Conservation (phyloP, 92 coral and sea anemone species). For the Phymanthus crucifer region DNA sequence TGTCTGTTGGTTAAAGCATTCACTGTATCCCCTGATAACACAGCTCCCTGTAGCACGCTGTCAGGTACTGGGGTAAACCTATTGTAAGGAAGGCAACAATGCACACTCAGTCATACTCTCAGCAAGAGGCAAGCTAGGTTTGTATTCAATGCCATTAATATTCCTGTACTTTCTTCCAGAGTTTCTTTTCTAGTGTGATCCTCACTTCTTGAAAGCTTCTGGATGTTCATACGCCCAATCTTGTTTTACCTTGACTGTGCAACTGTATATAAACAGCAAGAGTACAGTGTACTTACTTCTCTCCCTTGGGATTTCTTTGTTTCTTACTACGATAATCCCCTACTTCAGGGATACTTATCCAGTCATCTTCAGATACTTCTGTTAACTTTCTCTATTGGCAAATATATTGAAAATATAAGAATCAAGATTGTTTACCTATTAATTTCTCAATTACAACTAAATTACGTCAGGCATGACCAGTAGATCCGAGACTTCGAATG, state of each 20-base stretch:
- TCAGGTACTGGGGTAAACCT: conserved; percentile 99
- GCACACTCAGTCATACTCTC: too few relatives aligned
- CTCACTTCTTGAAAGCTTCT: too few relatives aligned
- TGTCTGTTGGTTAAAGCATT: conserved; percentile 75
- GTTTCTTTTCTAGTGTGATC: too few relatives aligned
- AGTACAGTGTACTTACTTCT: conserved; percentile 58
- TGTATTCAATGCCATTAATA: too few relatives aligned
- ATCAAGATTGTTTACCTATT: too few relatives aligned
- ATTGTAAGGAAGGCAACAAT: background rate
- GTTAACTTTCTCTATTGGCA: conserved; percentile 71
- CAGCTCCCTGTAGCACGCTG: conserved; percentile 78
- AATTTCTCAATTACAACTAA: too few relatives aligned
- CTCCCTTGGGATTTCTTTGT: conserved; percentile 92
- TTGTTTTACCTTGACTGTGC: too few relatives aligned
- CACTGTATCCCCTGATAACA: conserved; percentile 64
- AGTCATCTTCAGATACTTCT: conserved; percentile 92
- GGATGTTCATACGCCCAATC: too few relatives aligned
- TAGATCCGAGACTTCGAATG: too few relatives aligned
- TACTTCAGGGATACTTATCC: conserved; percentile 94
- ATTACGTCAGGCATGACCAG: too few relatives aligned
- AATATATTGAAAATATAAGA: background rate
- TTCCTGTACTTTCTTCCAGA: too few relatives aligned
- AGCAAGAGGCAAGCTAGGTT: too few relatives aligned
- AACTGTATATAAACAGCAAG: background rate
- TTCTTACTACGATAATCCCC: conserved; percentile 95